Percentiles rank a stretch among this genome's conserved stretches.
These are phyloP conservation scores for Halictus rubicundus DNA, from an alignment of 1,140 invertebrate genomes.

Conservation along the genomic window DNA sequence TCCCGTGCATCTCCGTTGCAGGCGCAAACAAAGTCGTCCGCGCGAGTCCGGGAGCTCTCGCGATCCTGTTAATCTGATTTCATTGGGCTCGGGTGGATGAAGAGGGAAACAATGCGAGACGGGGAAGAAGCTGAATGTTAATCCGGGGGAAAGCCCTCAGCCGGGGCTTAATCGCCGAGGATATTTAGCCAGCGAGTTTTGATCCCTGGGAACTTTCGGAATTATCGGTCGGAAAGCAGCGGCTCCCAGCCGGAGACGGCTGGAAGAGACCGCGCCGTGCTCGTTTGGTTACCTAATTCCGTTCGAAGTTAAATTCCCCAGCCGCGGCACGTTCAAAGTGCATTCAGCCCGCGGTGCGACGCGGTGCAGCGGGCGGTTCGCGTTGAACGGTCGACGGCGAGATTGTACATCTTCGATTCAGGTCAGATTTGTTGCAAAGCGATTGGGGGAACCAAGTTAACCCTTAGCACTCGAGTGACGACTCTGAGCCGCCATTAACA, in stretches of 20 bases:
- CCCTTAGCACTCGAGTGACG: too few relatives aligned
- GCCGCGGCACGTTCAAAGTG: slow-evolving; percentile 14
- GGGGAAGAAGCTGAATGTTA: neutral
- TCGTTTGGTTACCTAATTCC: slow-evolving; percentile 54
- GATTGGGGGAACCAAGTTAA: too few relatives aligned
- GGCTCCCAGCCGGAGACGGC: neutral
- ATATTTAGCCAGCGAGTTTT: slow-evolving; percentile 22
- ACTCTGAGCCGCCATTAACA: too few relatives aligned
- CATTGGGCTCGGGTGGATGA: neutral
- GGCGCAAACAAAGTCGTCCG: too few relatives aligned
- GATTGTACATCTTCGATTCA: too few relatives aligned
- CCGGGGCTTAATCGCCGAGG: slow-evolving; percentile 7
- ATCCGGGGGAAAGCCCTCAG: neutral
- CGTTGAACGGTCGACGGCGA: too few relatives aligned
- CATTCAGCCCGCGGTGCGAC: too few relatives aligned
- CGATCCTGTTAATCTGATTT: neutral
- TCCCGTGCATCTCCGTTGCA: too few relatives aligned
- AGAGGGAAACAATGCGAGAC: too few relatives aligned
- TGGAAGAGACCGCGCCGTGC: slow-evolving; percentile 1
- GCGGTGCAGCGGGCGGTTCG: too few relatives aligned
- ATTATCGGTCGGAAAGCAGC: slow-evolving; percentile 24
- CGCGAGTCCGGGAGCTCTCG: too few relatives aligned
- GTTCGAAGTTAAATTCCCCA: slow-evolving; percentile 50
- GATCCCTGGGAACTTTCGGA: slow-evolving; percentile 26
- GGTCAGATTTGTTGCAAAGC: too few relatives aligned